Conservation (phyloP, 2,113 vertebrate genomes). For the Nothobranchius furzeri region DNA sequence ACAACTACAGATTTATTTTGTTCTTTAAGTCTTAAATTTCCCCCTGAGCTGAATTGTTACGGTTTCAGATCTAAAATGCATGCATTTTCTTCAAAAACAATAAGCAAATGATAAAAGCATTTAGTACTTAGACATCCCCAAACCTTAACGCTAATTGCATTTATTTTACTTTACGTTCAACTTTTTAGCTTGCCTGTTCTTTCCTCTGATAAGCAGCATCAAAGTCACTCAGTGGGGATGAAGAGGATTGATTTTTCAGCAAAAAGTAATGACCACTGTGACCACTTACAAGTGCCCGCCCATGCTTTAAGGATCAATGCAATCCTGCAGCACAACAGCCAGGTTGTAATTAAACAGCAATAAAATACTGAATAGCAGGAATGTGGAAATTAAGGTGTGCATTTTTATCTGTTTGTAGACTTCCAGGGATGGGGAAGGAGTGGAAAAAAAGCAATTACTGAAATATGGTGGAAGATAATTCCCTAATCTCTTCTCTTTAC, state of each 20-base stretch:
- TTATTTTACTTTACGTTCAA: slow-evolving; percentile 2
- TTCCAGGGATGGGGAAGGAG: background rate
- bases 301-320: slow-evolving; percentile 11
- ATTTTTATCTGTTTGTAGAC: slow-evolving; percentile 5
- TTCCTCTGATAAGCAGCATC: slow-evolving; percentile 4
- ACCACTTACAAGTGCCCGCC: slow-evolving; percentile 12
- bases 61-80: too few species aligned
- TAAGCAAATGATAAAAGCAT: too few species aligned
- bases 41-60: too few species aligned
- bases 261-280: slow-evolving; percentile 10
- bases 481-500: slow-evolving; percentile 43
- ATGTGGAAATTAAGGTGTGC: slow-evolving; percentile 9
- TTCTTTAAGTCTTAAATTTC: too few species aligned
- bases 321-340: slow-evolving; percentile 3
- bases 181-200: slow-evolving; percentile 13
- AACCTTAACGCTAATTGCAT: slow-evolving; percentile 9
- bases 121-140: background rate
- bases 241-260: slow-evolving; percentile 28
- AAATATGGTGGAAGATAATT: slow-evolving; percentile 39
- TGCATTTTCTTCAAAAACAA: too few species aligned
- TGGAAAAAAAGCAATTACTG: slow-evolving; percentile 42
- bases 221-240: background rate
- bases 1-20: too few species aligned
- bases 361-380: background rate
- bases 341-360: slow-evolving; percentile 7